Evolutionary conservation across 2,797 vertebrate species (phyloP).

Genomic region (Furcifer pardalis): DNA sequence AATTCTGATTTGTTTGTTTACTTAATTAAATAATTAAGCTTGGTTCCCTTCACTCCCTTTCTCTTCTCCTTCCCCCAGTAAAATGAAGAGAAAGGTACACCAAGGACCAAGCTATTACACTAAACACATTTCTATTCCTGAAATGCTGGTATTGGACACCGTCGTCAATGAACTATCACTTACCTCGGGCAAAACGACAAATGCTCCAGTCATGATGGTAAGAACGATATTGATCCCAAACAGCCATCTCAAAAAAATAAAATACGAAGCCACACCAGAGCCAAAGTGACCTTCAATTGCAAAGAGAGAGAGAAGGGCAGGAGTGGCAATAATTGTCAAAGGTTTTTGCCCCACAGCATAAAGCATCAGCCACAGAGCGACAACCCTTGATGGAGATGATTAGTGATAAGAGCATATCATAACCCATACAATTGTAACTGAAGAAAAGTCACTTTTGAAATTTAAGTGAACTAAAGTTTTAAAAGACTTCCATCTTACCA

Average conservation of each 20-base stretch:
- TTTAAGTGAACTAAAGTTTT: too few species aligned
- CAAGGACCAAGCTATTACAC: too few species aligned
- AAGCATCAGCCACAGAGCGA: background rate
- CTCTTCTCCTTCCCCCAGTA: background rate
- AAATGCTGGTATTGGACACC: too few species aligned
- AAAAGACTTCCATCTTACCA: too few species aligned
- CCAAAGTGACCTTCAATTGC: conserved; percentile 91
- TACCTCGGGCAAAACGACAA: conserved; percentile 97
- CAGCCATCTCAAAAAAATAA: conserved; percentile 97
- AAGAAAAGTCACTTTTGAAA: too few species aligned
- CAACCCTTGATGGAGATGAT: background rate
- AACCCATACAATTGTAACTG: too few species aligned
- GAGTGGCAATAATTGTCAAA: background rate
- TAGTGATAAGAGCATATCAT: too few species aligned
- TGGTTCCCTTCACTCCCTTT: too few species aligned
- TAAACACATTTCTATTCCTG: background rate
- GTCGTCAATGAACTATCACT: conserved; percentile 61
- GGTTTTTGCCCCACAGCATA: background rate
- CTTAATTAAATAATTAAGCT: too few species aligned
- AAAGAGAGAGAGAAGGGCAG: conserved; percentile 6
- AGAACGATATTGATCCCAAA: conserved; percentile 97
- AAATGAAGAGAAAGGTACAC: too few species aligned
- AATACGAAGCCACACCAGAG: conserved; percentile 96
- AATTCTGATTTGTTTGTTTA: too few species aligned
- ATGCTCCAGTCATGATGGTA: conserved; percentile 93